Evolutionary conservation across 2,888 invertebrate genomes (phyloP), one percentile per base, ranked within the genome.

Genomic region (Mystacides longicornis): DNA sequence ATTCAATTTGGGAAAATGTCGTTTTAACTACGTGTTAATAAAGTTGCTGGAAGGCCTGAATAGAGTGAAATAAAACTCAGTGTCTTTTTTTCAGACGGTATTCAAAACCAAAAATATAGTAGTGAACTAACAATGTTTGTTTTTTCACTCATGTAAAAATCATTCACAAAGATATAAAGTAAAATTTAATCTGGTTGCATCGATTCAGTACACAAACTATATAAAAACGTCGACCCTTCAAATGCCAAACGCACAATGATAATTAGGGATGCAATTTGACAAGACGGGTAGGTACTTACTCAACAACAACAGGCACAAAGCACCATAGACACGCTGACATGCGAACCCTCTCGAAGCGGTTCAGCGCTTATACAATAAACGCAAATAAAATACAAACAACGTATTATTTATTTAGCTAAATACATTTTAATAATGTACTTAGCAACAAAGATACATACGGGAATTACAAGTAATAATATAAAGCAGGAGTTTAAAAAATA

Each of bases 181-280:
- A 3, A 46, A 46, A 46, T 18, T 21, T 3, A 18, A 43, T 5
- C 14, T 9, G 33, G 9, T 14, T 46, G 16, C 37, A 37, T 16
- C 37, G 37, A n/a, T 37, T 37, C 14, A 16, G 37, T 37, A 16
- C 4, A 37, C 37, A 14, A 37, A 3, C 3, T 37, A 16, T 37
- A 16, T 3, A 37, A 14, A 14, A 37, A 3, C 3, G 14, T 14
- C 37, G 16, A 3, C 37, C 37, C 37, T 37, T 37, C 14, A 37
- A 37, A 37, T n/a, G 3, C 16, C 16, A 37, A 14, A 37, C 14
- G 37, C 27, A 16, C 37, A 14, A 37, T 37, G 16, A 37, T 37
- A 37, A 37, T 37, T 37, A 37, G 37, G 37, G 37, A 37, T 37
- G 37, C 37, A 37, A 37, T 37, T 37, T 37, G 37, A 37, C 37